phyloP scores from a whole-genome alignment of 2,797 vertebrate species.

The Kryptopterus vitreolus region DNA sequence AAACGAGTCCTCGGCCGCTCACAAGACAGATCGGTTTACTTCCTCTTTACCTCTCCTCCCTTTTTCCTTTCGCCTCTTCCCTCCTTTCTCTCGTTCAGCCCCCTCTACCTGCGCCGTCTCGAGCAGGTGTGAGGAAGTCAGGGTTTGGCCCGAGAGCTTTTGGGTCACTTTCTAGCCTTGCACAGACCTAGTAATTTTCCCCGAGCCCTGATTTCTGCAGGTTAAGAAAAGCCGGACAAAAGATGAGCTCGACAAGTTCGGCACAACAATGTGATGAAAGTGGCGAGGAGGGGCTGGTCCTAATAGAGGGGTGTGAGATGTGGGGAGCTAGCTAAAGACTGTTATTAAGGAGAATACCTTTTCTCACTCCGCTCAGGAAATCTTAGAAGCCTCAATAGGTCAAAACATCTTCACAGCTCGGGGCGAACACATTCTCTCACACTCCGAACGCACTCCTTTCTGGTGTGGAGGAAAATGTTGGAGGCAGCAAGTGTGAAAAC shows the following conservation, averaged over 20 bases:
- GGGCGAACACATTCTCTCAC: constrained; percentile 75
- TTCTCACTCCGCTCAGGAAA: constrained; percentile 52
- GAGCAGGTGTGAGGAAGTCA: constrained; percentile 66
- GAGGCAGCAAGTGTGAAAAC: neutral
- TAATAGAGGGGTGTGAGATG: constrained; percentile 62
- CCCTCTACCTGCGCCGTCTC: constrained; percentile 5
- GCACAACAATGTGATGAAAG: constrained; percentile 64
- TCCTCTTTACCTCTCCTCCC: constrained; percentile 37
- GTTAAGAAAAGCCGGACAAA: constrained; percentile 72
- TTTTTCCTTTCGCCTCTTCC: constrained; percentile 37
- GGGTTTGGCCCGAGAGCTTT: constrained; percentile 58
- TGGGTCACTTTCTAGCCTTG: constrained; percentile 77
- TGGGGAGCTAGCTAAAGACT: constrained; percentile 65
- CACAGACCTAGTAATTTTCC: constrained; percentile 79
- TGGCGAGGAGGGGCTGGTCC: constrained; percentile 70
- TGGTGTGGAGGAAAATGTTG: constrained; percentile 1
- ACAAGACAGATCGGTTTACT: constrained; percentile 57
- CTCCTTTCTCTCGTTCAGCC: constrained; percentile 25
- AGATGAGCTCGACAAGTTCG: constrained; percentile 70
- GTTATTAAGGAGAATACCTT: constrained; percentile 57
- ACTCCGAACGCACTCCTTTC: constrained; percentile 63
- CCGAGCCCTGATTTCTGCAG: constrained; percentile 73
- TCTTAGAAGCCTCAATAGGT: constrained; percentile 66
- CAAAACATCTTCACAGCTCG: constrained; percentile 69
- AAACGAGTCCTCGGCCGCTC: constrained; percentile 39